Conservation (phyloP, 2,797 vertebrate genomes). For the Bovichtus diacanthus region DNA sequence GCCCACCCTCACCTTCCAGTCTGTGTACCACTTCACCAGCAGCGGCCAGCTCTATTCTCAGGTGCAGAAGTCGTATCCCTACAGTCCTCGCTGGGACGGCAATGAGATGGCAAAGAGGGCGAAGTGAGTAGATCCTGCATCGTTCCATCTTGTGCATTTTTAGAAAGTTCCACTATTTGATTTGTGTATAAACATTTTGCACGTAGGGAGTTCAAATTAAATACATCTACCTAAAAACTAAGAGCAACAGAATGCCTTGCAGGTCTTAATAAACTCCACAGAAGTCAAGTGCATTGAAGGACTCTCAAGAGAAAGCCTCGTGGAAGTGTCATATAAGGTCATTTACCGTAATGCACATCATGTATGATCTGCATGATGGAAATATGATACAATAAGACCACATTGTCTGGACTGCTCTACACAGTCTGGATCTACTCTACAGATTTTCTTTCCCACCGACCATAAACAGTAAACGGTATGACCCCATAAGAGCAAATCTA, state of each 20-base stretch:
- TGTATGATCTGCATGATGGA: slow-evolving; percentile 2
- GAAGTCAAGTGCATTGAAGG: neutral
- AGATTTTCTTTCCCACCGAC: slow-evolving; percentile 45
- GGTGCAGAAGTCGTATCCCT: slow-evolving; percentile 97
- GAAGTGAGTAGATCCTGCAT: slow-evolving; percentile 88
- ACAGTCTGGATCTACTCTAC: too few species aligned
- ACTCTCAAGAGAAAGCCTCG: neutral
- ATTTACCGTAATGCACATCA: slow-evolving; percentile 2
- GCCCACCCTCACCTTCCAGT: slow-evolving; percentile 97
- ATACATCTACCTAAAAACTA: neutral
- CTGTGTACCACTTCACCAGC: slow-evolving; percentile 97
- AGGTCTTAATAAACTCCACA: neutral
- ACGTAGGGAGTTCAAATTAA: neutral
- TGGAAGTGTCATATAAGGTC: neutral
- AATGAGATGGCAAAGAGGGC: slow-evolving; percentile 99
- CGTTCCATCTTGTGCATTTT: neutral
- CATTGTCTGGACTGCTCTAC: neutral
- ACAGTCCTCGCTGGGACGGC: slow-evolving; percentile 99
- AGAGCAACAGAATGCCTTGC: neutral
- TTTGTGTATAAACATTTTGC: neutral
- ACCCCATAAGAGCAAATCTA: slow-evolving; percentile 34
- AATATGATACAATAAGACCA: neutral
- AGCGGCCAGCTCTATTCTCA: slow-evolving; percentile 98
- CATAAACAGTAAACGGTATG: slow-evolving; percentile 39
- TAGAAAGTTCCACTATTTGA: neutral